A percentile compares a stretch with the other conserved stretches of the same genome.
These are phyloP conservation scores for Aproaerema taeniolella DNA, from an alignment of 2,888 invertebrate species.

Conservation along the genomic window DNA sequence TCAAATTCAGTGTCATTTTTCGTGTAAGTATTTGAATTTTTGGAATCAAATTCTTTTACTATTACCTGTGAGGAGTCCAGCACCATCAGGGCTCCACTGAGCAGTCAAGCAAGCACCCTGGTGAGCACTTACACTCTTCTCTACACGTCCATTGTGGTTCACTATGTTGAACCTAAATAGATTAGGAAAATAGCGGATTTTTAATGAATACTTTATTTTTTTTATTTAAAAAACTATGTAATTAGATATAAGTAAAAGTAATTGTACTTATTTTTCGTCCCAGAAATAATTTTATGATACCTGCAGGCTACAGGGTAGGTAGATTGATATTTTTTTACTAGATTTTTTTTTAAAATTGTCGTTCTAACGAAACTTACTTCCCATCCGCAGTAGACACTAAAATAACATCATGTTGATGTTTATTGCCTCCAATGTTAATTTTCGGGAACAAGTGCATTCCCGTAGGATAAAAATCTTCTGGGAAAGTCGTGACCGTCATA, in stretches of 20 bases:
- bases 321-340: no score
- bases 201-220: neutral
- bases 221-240: no score
- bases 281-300: no score
- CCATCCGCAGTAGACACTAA: slow-evolving; percentile 93
- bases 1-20: no score
- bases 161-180: slow-evolving; percentile 91
- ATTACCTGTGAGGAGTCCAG: slow-evolving; percentile 90
- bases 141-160: slow-evolving; percentile 92
- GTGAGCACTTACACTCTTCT: slow-evolving; percentile 95
- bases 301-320: no score
- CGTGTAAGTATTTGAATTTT: no score
- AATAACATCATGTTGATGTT: slow-evolving; percentile 86
- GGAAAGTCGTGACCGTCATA: slow-evolving; percentile 85
- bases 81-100: slow-evolving; percentile 96
- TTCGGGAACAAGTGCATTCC: slow-evolving; percentile 93
- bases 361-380: slow-evolving; percentile 48
- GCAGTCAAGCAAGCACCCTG: slow-evolving; percentile 92
- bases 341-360: no score
- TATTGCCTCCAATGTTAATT: slow-evolving; percentile 72
- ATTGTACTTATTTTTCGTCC: no score
- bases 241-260: no score
- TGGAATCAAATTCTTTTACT: no score
- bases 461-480: slow-evolving; percentile 91
- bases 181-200: neutral